Base-by-base conservation (phyloP, 2,113 vertebrate genomes). In the Rhynchopsitta pachyrhyncha region DNA sequence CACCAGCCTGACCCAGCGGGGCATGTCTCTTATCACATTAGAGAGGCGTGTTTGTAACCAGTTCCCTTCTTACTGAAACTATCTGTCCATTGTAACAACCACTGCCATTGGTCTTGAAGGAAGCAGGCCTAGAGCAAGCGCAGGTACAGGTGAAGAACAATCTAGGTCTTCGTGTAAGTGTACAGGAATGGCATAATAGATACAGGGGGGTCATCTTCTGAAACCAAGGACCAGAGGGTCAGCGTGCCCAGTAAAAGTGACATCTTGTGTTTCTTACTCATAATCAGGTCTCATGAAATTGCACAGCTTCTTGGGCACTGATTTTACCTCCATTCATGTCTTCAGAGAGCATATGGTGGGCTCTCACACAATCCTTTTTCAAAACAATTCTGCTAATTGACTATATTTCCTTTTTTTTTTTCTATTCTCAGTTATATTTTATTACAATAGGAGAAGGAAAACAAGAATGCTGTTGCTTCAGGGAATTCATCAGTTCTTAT, bases 391-490 rank as follows among this genome's bases (percentile, higher is more conserved):
- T 4, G 5, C 19, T 77, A 37, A 88, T 39, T 68, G 25, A 93
- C 59, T 88, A 6, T 17, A 71, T 82, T 93, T 89, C 69, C 14
- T 46, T 79, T 90, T 88, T 64, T 63, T 92, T 83, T 41, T 16
- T 66, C 39, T 74, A 50, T 50, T 82, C 52, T 76, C 68, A 86
- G 66, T 78, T 77, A 80, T 85, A 53, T 71, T 92, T 92, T 59
- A 91, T 79, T 82, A 74, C 76, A 94, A 84, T 18, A 86, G 49
- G 20, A 94, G 67, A 85, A 92, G 46, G 84, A 96, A 92, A 88
- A 55, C 60, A 94, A 94, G 59, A 84, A 84, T 71, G 77, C 46
- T 66, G 11, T 76, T 93, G 82, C 90, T 93, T 93, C 49, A 46
- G 74, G 82, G 79, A 94, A 95, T 82, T 92, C 47, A 94, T 74